These are phyloP conservation scores for Latrodectus elegans DNA, from an alignment of 2,888 invertebrate genomes.

Conservation along the genomic window DNA sequence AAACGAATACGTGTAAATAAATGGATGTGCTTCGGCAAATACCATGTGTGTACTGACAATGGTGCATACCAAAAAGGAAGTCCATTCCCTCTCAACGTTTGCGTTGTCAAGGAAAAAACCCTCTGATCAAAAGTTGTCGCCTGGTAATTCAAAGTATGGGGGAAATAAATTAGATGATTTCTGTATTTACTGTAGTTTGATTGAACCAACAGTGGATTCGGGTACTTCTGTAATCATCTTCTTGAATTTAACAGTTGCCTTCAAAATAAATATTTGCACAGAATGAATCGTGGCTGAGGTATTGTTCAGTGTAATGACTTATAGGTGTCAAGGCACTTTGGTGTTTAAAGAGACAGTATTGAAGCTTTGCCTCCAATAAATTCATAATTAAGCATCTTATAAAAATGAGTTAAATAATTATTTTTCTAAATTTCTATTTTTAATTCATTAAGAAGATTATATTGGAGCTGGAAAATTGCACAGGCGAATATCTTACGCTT, in stretches of 20 bases:
- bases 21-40: background rate
- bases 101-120: background rate
- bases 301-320: background rate
- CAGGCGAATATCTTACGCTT: too few relatives aligned
- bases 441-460: too few relatives aligned
- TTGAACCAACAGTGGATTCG: background rate
- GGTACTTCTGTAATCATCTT: background rate
- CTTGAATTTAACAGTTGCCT: background rate
- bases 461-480: too few relatives aligned
- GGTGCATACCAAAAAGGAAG: background rate
- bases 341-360: too few relatives aligned
- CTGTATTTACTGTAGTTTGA: background rate
- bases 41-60: background rate
- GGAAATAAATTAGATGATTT: background rate
- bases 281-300: background rate
- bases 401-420: too few relatives aligned
- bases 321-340: background rate
- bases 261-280: background rate
- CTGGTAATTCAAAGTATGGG: background rate
- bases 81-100: background rate
- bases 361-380: too few relatives aligned
- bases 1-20: conserved; percentile 2
- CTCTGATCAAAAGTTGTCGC: background rate
- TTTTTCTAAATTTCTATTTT: too few relatives aligned
- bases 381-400: too few relatives aligned